phyloP scores from a whole-genome alignment of 2,113 vertebrate species.

The Sphyrna mokarran region DNA sequence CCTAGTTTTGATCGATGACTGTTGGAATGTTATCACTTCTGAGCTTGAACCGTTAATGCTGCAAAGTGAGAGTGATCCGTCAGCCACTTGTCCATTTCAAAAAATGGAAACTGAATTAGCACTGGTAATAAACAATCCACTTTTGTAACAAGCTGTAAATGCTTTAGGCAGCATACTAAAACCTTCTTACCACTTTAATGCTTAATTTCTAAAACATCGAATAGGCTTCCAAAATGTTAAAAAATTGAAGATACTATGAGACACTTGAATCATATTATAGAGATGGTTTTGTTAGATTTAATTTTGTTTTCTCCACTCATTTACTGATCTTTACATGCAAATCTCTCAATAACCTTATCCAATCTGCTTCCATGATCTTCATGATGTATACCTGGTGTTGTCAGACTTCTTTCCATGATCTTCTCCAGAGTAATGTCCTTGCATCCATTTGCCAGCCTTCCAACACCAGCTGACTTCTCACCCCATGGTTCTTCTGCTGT shows the following conservation, averaged over 20 bases:
- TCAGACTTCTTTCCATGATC: too few relatives aligned
- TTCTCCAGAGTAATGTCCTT: not conserved
- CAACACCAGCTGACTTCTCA: conserved; percentile 66
- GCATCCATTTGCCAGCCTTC: conserved; percentile 43
- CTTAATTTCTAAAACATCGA: not conserved
- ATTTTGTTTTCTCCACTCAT: not conserved
- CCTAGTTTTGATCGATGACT: not conserved
- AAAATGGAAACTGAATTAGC: conserved; percentile 26
- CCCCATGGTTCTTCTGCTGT: conserved; percentile 65
- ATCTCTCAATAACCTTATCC: not conserved
- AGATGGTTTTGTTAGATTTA: not conserved
- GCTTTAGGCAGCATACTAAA: conserved; percentile 10
- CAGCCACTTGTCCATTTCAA: not conserved
- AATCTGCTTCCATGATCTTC: not conserved
- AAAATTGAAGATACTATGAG: not conserved
- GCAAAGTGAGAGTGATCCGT: not conserved
- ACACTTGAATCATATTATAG: not conserved
- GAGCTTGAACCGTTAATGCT: not conserved
- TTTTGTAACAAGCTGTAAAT: not conserved
- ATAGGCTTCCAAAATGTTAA: not conserved
- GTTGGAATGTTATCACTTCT: not conserved
- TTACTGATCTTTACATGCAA: not conserved
- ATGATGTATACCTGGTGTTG: too few relatives aligned
- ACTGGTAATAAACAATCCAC: not conserved
- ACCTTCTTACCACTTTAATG: not conserved